These are phyloP conservation scores for Pentamera pediparva DNA, from an alignment of 53 echinoderm and acorn worm genomes.

Conservation along the genomic window DNA sequence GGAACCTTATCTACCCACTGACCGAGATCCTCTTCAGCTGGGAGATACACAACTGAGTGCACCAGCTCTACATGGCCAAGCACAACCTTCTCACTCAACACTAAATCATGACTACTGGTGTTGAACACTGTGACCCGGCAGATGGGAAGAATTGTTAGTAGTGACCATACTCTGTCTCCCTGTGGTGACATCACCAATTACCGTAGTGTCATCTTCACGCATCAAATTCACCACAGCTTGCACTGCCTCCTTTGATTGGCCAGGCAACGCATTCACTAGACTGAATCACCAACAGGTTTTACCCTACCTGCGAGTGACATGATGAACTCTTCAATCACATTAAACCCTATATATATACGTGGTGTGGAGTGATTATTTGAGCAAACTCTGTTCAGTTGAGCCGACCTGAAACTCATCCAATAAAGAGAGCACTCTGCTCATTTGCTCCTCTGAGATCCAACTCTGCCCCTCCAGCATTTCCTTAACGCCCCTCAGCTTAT, in stretches of 20 bases:
- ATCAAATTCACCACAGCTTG: neutral
- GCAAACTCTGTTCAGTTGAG: too few species aligned
- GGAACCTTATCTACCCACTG: neutral
- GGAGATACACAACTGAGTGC: neutral
- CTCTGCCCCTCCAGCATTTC: conserved; percentile 18
- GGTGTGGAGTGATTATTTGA: neutral
- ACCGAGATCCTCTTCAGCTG: neutral
- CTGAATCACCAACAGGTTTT: neutral
- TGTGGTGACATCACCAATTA: neutral
- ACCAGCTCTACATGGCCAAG: neutral
- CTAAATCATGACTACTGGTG: neutral
- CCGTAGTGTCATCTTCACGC: neutral
- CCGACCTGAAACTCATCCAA: too few species aligned
- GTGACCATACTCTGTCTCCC: neutral
- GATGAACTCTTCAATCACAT: conserved; percentile 1
- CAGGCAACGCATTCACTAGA: neutral
- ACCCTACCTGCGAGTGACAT: neutral
- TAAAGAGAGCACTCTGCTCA: too few species aligned
- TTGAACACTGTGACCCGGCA: conserved; percentile 18
- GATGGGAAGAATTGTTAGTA: neutral
- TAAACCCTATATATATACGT: conserved; percentile 5
- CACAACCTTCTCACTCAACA: conserved; percentile 10
- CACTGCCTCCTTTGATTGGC: neutral
- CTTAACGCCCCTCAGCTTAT: neutral
- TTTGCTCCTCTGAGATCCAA: too few species aligned